These are phyloP conservation scores for Drosophila lutescens DNA, from an alignment of 2,888 invertebrate genomes.

Conservation along the genomic window DNA sequence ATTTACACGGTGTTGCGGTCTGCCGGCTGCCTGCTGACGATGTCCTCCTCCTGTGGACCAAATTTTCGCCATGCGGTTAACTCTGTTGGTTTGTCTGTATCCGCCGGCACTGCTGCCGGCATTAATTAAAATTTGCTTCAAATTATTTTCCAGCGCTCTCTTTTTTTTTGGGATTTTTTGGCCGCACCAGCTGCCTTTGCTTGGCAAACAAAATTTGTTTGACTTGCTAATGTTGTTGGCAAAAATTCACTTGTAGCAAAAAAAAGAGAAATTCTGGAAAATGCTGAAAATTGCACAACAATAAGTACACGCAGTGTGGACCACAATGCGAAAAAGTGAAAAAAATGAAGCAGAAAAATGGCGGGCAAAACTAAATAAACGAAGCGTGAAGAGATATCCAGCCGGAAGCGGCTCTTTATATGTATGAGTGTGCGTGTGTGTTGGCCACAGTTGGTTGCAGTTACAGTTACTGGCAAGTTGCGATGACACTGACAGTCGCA, in stretches of 20 bases:
- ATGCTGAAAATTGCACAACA: constrained; percentile 29
- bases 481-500: constrained; percentile 43
- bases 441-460: constrained; percentile 44
- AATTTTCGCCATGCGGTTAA: constrained; percentile 59
- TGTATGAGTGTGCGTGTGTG: constrained; percentile 1
- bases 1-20: constrained; percentile 79
- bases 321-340: constrained; percentile 12
- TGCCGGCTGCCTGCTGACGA: constrained; percentile 44
- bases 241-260: background rate
- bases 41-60: constrained; percentile 49
- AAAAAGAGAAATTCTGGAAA: background rate
- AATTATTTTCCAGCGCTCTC: constrained; percentile 61
- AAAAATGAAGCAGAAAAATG: constrained; percentile 50
- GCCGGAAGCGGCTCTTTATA: constrained; percentile 53
- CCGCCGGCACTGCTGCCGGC: constrained; percentile 36
- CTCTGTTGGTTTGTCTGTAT: constrained; percentile 27
- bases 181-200: constrained; percentile 44
- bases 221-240: constrained; percentile 54
- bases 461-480: constrained; percentile 36
- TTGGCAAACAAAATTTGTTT: constrained; percentile 69
- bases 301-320: constrained; percentile 17
- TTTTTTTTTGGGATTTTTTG: background rate
- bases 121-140: constrained; percentile 78
- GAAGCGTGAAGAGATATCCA: constrained; percentile 74
- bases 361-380: constrained; percentile 70